Conservation (phyloP, 2,797 vertebrate species). For the Ptychobarbus kaznakovi region DNA sequence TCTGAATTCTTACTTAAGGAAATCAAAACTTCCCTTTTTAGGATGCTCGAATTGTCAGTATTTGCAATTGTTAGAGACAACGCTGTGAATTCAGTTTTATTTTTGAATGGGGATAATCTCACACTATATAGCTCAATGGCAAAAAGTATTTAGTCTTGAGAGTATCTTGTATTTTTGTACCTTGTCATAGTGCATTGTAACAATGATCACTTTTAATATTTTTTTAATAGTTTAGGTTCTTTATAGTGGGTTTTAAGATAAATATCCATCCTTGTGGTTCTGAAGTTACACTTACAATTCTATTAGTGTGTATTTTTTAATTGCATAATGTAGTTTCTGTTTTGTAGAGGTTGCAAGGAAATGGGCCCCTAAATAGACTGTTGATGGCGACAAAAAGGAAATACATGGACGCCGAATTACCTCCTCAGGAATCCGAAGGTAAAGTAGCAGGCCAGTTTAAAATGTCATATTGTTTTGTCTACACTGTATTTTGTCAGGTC, state of each 20-base stretch:
- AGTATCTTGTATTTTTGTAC: constrained; percentile 5
- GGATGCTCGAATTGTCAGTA: constrained; percentile 10
- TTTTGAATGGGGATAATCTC: background rate
- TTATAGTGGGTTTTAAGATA: background rate
- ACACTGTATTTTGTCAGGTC: background rate
- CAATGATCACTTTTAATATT: background rate
- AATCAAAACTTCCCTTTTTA: constrained; percentile 37
- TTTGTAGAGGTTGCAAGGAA: constrained; percentile 88
- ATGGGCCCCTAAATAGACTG: constrained; percentile 85
- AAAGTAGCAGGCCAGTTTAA: constrained; percentile 62
- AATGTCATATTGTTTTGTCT: background rate
- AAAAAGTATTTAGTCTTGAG: constrained; percentile 5
- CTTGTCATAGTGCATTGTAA: background rate
- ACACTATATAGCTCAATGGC: background rate
- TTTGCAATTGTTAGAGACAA: background rate
- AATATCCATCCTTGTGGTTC: constrained; percentile 16
- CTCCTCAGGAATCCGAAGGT: constrained; percentile 95
- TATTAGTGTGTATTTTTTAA: constrained; percentile 58
- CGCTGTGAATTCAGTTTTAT: background rate
- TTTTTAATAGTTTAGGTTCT: background rate
- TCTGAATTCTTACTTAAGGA: background rate
- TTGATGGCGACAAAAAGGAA: constrained; percentile 85
- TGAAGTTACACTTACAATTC: constrained; percentile 40
- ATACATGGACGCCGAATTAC: constrained; percentile 87
- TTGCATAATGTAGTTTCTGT: constrained; percentile 66